Evolutionary conservation across 2,888 invertebrate genomes (phyloP).

Genomic region (Yponomeuta malinellus): DNA sequence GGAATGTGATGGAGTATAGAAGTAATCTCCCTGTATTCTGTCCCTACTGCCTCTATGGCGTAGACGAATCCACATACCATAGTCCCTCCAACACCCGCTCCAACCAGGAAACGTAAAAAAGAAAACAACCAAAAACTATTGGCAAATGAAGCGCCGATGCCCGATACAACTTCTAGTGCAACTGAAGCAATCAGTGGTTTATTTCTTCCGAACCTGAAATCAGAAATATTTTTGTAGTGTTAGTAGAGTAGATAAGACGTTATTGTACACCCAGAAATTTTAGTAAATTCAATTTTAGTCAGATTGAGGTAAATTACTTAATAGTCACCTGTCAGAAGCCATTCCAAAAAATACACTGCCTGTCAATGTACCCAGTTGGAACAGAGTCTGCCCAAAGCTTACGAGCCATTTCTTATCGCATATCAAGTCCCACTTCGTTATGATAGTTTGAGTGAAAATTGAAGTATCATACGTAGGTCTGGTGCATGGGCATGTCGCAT

Average conservation of each 20-base stretch:
- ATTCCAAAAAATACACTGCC: slow-evolving; percentile 84
- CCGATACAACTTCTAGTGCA: slow-evolving; percentile 79
- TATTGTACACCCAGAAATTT: too few relatives aligned
- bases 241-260: neutral
- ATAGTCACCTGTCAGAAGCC: slow-evolving; percentile 79
- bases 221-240: neutral
- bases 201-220: slow-evolving; percentile 83
- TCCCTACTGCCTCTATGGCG: slow-evolving; percentile 81
- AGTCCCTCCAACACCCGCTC: slow-evolving; percentile 86
- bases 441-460: slow-evolving; percentile 80
- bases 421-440: slow-evolving; percentile 84
- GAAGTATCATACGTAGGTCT: slow-evolving; percentile 76
- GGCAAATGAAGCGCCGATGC: slow-evolving; percentile 80
- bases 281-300: neutral
- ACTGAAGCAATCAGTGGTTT: slow-evolving; percentile 81
- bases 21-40: slow-evolving; percentile 68
- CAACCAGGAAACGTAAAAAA: slow-evolving; percentile 80
- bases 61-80: slow-evolving; percentile 80
- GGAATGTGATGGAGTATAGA: slow-evolving; percentile 82
- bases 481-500: slow-evolving; percentile 63
- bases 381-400: slow-evolving; percentile 81
- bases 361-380: slow-evolving; percentile 83
- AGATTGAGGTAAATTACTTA: neutral
- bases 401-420: slow-evolving; percentile 79
- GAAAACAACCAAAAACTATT: slow-evolving; percentile 79